Percentiles rank a stretch among this genome's conserved stretches.
Evolutionary conservation across 2,888 invertebrate genomes (phyloP).

Genomic region (Pyralis farinalis): DNA sequence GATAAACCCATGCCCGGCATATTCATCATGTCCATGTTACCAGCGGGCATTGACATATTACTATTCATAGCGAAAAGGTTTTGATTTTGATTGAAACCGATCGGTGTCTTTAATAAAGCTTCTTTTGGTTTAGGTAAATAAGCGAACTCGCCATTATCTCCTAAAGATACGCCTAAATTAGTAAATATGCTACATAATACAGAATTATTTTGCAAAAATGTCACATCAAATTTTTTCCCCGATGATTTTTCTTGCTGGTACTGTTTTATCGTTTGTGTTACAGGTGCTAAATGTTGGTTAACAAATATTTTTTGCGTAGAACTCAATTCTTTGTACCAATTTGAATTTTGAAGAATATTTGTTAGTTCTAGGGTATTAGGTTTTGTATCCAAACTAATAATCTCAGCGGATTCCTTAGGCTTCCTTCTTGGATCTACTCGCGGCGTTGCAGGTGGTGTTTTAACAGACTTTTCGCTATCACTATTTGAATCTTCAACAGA

Average conservation of each 20-base stretch:
- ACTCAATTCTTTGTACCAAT: conserved; percentile 86
- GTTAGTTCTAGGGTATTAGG: conserved; percentile 77
- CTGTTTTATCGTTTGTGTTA: conserved; percentile 82
- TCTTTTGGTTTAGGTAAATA: conserved; percentile 73
- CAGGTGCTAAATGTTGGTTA: conserved; percentile 84
- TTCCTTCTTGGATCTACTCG: conserved; percentile 70
- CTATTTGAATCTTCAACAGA: conserved; percentile 83
- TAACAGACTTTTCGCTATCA: conserved; percentile 75
- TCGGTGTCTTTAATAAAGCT: conserved; percentile 65
- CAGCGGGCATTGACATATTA: conserved; percentile 45
- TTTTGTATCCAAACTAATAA: conserved; percentile 45
- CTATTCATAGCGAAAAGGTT: conserved; percentile 53
- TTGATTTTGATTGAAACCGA: conserved; percentile 55
- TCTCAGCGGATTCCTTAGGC: conserved; percentile 56
- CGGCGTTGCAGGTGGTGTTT: conserved; percentile 56
- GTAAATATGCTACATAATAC: conserved; percentile 81
- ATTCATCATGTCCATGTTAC: conserved; percentile 63
- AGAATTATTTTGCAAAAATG: conserved; percentile 71
- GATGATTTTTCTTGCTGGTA: conserved; percentile 80
- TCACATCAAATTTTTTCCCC: conserved; percentile 78
- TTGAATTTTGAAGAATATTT: conserved; percentile 83
- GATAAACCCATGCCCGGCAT: conserved; percentile 67
- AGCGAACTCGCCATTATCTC: conserved; percentile 80
- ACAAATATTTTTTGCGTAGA: conserved; percentile 87
- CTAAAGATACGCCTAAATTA: conserved; percentile 81